A percentile compares a stretch with the other conserved stretches of the same genome.
Conservation (phyloP, 2,113 vertebrate genomes). For the Agapornis roseicollis region DNA sequence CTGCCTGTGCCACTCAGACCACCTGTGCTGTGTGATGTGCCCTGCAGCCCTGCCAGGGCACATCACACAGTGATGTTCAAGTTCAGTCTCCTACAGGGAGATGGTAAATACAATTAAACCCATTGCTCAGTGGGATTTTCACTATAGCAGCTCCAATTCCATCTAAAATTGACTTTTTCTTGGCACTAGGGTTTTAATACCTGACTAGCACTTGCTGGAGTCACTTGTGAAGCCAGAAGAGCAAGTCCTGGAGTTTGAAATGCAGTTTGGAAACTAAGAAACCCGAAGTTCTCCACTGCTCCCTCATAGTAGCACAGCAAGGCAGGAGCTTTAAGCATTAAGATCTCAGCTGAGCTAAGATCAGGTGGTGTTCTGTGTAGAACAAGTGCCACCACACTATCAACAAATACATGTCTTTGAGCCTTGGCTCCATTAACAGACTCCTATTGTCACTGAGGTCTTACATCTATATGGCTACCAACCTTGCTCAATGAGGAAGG, state of each 20-base stretch:
- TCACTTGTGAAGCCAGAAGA: not conserved
- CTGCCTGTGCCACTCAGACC: not conserved
- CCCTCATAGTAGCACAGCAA: not conserved
- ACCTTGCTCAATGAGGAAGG: not conserved
- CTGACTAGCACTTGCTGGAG: not conserved
- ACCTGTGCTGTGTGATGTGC: not conserved
- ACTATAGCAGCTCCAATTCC: not conserved
- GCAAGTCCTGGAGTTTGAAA: not conserved
- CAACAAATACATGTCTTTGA: not conserved
- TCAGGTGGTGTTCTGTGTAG: not conserved
- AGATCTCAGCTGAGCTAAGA: not conserved
- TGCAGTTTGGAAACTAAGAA: not conserved
- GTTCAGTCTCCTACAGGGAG: not conserved
- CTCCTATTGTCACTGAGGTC: not conserved
- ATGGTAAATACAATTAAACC: not conserved
- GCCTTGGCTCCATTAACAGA: not conserved
- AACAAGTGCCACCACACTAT: not conserved
- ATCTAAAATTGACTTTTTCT: not conserved
- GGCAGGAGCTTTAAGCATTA: not conserved
- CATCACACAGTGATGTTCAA: not conserved
- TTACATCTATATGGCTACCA: accelerated
- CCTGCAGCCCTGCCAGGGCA: not conserved
- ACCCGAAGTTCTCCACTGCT: not conserved
- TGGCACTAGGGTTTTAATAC: not conserved
- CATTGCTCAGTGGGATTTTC: slow-evolving; percentile 12